Conservation (phyloP, 2,797 vertebrate genomes). For the Scolopax bukidnonensis region DNA sequence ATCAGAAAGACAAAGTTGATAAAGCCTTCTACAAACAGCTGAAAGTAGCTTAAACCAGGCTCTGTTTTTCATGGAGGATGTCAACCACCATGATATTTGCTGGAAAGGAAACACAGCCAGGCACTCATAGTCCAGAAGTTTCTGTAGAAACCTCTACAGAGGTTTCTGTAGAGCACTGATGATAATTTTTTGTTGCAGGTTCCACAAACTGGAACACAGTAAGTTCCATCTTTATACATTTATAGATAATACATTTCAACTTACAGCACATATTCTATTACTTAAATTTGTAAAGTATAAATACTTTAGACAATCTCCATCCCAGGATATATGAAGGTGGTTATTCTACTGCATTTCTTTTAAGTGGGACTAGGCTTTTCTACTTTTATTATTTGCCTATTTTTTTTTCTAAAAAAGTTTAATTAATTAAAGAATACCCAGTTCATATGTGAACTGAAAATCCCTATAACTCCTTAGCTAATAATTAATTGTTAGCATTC, state of each 20-base stretch:
- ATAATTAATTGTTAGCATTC: background rate
- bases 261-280: background rate
- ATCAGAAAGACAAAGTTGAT: background rate
- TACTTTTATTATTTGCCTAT: background rate
- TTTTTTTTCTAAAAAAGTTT: background rate
- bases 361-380: accelerated
- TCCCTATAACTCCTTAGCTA: background rate
- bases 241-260: background rate
- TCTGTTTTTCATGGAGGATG: background rate
- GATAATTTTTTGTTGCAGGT: background rate
- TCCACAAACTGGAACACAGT: background rate
- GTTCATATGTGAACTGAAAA: background rate
- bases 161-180: background rate
- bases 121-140: background rate
- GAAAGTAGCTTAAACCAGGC: background rate
- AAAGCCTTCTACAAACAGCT: background rate
- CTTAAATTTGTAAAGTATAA: background rate
- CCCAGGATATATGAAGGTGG: background rate
- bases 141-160: background rate
- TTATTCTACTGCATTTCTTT: background rate
- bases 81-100: background rate
- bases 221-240: background rate
- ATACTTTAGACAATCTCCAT: background rate
- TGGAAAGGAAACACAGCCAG: background rate
- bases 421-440: background rate